Base-by-base conservation (phyloP, 2,888 invertebrate genomes). In the Hydraecia micacea region DNA sequence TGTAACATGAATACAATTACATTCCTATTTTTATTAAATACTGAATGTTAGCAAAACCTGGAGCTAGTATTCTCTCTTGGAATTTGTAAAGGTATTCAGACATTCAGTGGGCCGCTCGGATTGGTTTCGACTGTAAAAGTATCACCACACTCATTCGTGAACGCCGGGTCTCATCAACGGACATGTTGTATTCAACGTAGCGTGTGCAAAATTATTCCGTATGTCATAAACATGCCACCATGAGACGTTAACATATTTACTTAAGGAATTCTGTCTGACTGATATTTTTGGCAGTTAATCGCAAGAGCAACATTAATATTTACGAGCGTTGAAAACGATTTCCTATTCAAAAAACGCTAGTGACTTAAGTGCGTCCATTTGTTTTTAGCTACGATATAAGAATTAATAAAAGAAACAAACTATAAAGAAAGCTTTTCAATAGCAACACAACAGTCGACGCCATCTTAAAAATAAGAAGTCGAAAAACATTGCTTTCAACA, bases 171-270 rank as follows among this genome's bases (percentile, higher is more conserved):
- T 69, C 79, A 71, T 77, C 63, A 76, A 67, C 68, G 25, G 36
- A 69, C 73, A 73, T 69, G 65, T 73, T 69, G 65, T 73, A 74
- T 66, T 73, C 42, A 69, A 62, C 46, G 86, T 77, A 69, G 70
- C 88, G 88, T 81, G 86, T 80, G 87, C 83, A 86, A 86, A 83
- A 83, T 76, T 84, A 71, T 46, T 73, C 58, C 28, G 9, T 66
- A 75, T 69, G 68, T 66, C 66, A 69, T 85, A 85, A 84, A 83
- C 49, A 82, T 75, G 75, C 74, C 81, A 81, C 28, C n/a, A 65
- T 73, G 66, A 76, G 3, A 74, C 77, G 42, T n/a, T 65, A 68
- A 68, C 49, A 62, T 72, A 74, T 80, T 80, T 85, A 71, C 72
- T 62, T 52, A 73, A 52, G 74, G 69, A 69, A 77, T 71, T 78